Evolutionary conservation across 1,140 invertebrate genomes (phyloP), one percentile per base, ranked within the genome.

Genomic region (Melanaphis sacchari): DNA sequence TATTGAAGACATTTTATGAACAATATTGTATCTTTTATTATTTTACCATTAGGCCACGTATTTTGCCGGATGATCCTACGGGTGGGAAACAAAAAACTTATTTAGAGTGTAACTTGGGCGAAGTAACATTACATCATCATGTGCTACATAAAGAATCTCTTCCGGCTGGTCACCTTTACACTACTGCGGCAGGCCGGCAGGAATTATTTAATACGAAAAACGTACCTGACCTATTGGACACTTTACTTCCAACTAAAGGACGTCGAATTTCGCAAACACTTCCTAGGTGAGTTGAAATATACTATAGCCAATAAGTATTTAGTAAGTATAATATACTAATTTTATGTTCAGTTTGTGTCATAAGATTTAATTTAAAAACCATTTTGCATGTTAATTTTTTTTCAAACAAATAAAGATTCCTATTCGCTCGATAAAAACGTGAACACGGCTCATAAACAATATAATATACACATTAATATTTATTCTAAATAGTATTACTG

Each of bases 171-270:
- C 24, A 95, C 96, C 82, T 96, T 96, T 94, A 94, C 96, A 96
- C 95, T 95, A 96, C 94, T 96, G 96, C 94, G 18, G 91, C 91
- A 6, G 91, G 91, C 1, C 41, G 91, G 40, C 91, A 93, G 7
- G 46, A 93, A 24, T 52, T 93, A 36, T 93, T 81, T 93, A 94
- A 40, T 81, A 81, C 91, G 22, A 88, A 93, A 88, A 96, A 96
- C 94, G 97, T 96, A 94, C 97, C 97, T 0, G 97, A 97, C 94
- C 95, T 97, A 26, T 95, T 97, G 94, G 97, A 97, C 95, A 90
- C 93, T 11, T 93, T 90, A 59, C 21, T 89, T 38, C 93, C 93
- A 81, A 95, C 96, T 66, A 95, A 95, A 93, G 94, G 95, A 2
- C 94, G 91, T 66, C 93, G 94, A 18, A 59, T 89, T 22, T 87